Evolutionary conservation across 2,888 invertebrate species (phyloP).

Genomic region (Agrotis exclamationis): DNA sequence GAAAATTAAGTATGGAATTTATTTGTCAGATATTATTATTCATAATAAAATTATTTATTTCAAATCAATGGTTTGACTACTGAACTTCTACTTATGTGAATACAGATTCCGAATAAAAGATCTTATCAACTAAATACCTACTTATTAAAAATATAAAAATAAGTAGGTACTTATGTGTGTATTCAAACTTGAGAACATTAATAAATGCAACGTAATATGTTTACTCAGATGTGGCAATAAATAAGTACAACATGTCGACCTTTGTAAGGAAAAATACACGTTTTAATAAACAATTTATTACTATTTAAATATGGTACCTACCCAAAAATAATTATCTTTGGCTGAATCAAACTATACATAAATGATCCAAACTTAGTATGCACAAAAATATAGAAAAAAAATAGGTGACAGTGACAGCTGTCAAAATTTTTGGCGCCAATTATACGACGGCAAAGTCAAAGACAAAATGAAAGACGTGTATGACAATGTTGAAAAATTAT

Average conservation of each 20-base stretch:
- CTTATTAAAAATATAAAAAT: background rate
- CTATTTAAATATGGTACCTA: background rate
- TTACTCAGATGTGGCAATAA: constrained; percentile 43
- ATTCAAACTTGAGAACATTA: constrained; percentile 12
- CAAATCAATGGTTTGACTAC: background rate
- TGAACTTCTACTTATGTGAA: background rate
- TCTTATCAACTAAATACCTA: background rate
- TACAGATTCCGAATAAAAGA: background rate
- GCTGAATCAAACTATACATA: background rate
- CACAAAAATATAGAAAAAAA: background rate
- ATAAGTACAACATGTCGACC: constrained; percentile 30
- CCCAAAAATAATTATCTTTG: background rate
- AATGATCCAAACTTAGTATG: background rate
- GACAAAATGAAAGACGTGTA: background rate
- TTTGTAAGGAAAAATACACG: constrained; percentile 26
- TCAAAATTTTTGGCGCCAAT: constrained; percentile 20
- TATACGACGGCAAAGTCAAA: too few relatives aligned
- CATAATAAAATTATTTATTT: background rate
- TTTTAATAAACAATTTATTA: constrained; percentile 12
- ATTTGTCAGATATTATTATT: background rate
- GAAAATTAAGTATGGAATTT: too few relatives aligned
- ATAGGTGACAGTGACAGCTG: constrained; percentile 13
- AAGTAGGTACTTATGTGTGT: background rate
- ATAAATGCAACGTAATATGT: constrained; percentile 18
- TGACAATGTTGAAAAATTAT: background rate